These are phyloP conservation scores for Megaustenia siamemsis DNA, from an alignment of 2,888 invertebrate genomes.

Conservation along the genomic window DNA sequence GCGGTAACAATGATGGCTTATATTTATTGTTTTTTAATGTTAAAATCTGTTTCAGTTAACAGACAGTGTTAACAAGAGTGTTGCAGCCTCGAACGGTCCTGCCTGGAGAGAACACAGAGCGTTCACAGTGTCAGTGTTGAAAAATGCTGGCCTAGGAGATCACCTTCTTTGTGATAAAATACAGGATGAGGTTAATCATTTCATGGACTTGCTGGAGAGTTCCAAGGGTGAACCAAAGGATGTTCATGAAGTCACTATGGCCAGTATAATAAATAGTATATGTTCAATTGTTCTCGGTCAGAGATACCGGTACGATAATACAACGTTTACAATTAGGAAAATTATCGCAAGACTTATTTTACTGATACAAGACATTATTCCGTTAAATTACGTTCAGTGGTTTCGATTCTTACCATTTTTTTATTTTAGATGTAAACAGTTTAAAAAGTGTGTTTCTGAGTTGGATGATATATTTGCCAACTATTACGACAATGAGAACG, in stretches of 20 bases:
- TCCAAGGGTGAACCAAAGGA: slow-evolving; percentile 17
- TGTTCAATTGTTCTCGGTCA: slow-evolving; percentile 19
- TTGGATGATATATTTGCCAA: not conserved
- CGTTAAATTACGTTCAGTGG: slow-evolving; percentile 14
- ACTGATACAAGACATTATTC: not conserved
- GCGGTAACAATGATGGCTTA: too few species aligned
- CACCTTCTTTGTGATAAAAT: too few species aligned
- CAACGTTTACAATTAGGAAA: not conserved
- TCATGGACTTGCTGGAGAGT: not conserved
- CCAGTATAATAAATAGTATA: not conserved
- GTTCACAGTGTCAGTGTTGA: too few species aligned
- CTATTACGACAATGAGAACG: not conserved
- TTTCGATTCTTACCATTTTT: slow-evolving; percentile 34
- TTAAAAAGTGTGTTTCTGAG: not conserved
- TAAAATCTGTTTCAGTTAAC: too few species aligned
- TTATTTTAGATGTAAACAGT: not conserved
- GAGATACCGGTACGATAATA: slow-evolving; percentile 1
- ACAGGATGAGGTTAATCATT: slow-evolving; percentile 5
- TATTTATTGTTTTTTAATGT: too few species aligned
- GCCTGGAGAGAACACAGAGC: too few species aligned
- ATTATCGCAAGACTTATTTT: not conserved
- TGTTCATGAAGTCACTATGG: not conserved
- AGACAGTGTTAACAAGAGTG: too few species aligned
- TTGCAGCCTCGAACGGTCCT: too few species aligned
- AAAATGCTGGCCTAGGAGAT: too few species aligned